These are phyloP conservation scores for Aphis craccivora DNA, from an alignment of 1,140 invertebrate species.

Conservation along the genomic window DNA sequence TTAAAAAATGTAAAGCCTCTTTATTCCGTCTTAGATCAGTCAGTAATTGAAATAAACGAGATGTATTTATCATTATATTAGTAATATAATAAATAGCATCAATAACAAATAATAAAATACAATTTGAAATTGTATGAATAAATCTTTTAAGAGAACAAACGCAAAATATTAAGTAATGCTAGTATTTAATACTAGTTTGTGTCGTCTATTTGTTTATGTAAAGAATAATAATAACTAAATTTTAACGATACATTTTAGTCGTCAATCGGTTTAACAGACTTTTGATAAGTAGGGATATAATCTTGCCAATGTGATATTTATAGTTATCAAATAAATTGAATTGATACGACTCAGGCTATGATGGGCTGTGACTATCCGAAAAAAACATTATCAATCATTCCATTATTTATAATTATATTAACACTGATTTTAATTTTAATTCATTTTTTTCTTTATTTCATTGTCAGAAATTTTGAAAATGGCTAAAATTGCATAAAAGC, in stretches of 20 bases:
- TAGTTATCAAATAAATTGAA: neutral
- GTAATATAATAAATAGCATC: neutral
- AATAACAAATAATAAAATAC: neutral
- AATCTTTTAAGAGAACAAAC: neutral
- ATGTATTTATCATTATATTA: neutral
- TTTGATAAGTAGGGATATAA: conserved; percentile 4
- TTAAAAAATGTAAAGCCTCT: neutral
- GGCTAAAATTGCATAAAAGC: too few relatives aligned
- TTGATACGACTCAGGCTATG: neutral
- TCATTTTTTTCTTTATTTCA: neutral
- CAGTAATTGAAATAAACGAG: neutral
- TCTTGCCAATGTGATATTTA: neutral
- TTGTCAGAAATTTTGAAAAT: neutral
- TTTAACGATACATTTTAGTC: neutral
- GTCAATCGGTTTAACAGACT: neutral
- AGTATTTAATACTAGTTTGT: neutral
- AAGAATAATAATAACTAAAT: neutral
- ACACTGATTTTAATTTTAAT: conserved; percentile 7
- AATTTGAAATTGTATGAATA: neutral
- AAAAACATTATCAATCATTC: conserved; percentile 2
- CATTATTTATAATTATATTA: neutral
- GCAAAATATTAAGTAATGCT: neutral
- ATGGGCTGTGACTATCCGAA: neutral
- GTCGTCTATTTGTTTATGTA: neutral
- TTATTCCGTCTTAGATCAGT: neutral